phyloP scores from a whole-genome alignment of 1,140 invertebrate genomes.

The Plectrocnemia conspersa region DNA sequence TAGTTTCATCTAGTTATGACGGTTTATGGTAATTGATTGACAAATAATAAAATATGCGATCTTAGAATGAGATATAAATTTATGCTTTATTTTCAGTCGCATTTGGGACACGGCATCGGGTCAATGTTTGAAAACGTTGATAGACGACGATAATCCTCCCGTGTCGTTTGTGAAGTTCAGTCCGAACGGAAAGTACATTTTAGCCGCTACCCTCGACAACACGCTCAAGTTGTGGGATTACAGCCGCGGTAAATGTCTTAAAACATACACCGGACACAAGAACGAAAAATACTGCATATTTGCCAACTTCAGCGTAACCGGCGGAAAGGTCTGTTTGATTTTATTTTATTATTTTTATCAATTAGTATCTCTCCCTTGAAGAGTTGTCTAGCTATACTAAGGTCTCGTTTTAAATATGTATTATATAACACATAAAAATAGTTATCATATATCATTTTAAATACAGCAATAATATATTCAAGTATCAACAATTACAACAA shows the following conservation, averaged over 20 bases:
- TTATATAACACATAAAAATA: too few species aligned
- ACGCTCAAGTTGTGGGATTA: slow-evolving; percentile 99
- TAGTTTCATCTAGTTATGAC: slow-evolving; percentile 99
- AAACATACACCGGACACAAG: slow-evolving; percentile 96
- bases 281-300: slow-evolving; percentile 99
- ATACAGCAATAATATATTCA: too few species aligned
- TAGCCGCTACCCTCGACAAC: slow-evolving; percentile 97
- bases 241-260: slow-evolving; percentile 94
- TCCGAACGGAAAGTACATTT: slow-evolving; percentile 98
- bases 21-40: slow-evolving; percentile 79
- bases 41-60: slow-evolving; percentile 4
- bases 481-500: too few species aligned
- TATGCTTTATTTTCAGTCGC: slow-evolving; percentile 64
- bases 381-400: background rate
- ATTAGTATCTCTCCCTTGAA: background rate
- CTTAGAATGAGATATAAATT: background rate
- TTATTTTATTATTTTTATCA: background rate
- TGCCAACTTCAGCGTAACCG: slow-evolving; percentile 99
- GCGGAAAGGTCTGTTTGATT: slow-evolving; percentile 77
- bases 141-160: slow-evolving; percentile 97
- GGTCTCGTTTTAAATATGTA: slow-evolving; percentile 6
- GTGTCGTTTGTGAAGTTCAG: slow-evolving; percentile 99
- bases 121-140: slow-evolving; percentile 96
- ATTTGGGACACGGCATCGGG: slow-evolving; percentile 99
- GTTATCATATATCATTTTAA: too few species aligned